phyloP scores from a whole-genome alignment of 2,888 invertebrate genomes.

The Copidosoma aretas region DNA sequence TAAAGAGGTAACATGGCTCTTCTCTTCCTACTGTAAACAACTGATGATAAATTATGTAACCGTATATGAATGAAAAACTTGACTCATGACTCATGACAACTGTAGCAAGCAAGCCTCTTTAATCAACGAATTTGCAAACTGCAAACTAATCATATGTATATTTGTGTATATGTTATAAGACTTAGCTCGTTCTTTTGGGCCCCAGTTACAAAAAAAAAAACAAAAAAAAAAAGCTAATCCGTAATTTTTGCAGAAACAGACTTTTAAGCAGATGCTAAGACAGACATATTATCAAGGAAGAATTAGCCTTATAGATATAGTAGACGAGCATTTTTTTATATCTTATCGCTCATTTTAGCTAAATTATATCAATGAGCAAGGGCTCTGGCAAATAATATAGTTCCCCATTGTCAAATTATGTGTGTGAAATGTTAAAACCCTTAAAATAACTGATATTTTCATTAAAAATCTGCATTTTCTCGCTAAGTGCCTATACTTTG shows the following conservation, averaged over 20 bases:
- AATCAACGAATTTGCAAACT: constrained; percentile 33
- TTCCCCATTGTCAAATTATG: too few species aligned
- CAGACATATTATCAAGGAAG: constrained; percentile 49
- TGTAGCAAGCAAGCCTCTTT: constrained; percentile 41
- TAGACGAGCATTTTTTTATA: too few species aligned
- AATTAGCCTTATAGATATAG: too few species aligned
- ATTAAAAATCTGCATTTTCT: too few species aligned
- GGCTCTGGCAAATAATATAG: too few species aligned
- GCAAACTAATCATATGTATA: constrained; percentile 26
- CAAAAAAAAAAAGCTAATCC: constrained; percentile 54
- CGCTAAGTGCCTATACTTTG: too few species aligned
- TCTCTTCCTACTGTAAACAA: neutral
- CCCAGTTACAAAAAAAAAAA: constrained; percentile 48
- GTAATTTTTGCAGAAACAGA: constrained; percentile 59
- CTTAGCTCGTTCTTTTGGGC: constrained; percentile 52
- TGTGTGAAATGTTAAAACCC: too few species aligned
- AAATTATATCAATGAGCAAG: too few species aligned
- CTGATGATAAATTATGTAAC: neutral
- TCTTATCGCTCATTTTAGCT: too few species aligned
- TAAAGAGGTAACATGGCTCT: neutral
- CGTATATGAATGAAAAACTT: constrained; percentile 23
- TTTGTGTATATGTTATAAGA: constrained; percentile 22
- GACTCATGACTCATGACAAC: constrained; percentile 43
- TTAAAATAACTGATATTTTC: too few species aligned
- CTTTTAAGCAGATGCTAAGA: constrained; percentile 58